Evolutionary conservation across 1,140 invertebrate species (phyloP).

Genomic region (Heliothis subflexa): DNA sequence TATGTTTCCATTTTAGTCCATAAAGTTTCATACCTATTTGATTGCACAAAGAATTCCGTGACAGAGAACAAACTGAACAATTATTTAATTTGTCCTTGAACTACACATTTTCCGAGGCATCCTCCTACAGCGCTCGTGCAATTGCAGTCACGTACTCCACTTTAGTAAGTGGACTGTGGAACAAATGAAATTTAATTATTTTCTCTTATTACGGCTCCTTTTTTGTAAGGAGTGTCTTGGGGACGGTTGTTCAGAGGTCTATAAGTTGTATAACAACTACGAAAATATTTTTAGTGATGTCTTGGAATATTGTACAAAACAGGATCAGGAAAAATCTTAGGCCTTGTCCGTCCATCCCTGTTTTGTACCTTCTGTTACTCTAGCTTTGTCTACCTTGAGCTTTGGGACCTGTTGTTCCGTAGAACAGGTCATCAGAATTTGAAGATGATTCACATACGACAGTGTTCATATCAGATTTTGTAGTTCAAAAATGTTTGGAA

Average conservation of each 20-base stretch:
- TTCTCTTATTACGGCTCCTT: constrained; percentile 1
- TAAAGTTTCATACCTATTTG: background rate
- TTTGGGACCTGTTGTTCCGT: too few species aligned
- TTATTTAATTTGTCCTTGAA: constrained; percentile 40
- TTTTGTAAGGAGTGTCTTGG: constrained; percentile 11
- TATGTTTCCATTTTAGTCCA: too few species aligned
- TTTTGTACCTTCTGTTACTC: too few species aligned
- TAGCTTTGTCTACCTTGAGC: too few species aligned
- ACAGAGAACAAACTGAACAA: constrained; percentile 13
- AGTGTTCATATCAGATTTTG: too few species aligned
- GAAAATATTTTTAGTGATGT: too few species aligned
- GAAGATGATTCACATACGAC: too few species aligned
- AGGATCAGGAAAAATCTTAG: too few species aligned
- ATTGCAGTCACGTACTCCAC: constrained; percentile 44
- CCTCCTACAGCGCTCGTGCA: background rate
- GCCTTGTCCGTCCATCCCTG: too few species aligned
- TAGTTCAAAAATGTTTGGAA: too few species aligned
- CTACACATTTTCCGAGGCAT: constrained; percentile 23
- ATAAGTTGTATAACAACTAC: background rate
- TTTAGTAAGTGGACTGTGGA: constrained; percentile 41
- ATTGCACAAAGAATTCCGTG: background rate
- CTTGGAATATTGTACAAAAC: too few species aligned
- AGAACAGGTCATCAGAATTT: too few species aligned
- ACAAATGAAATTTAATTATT: constrained; percentile 45
- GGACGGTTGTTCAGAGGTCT: background rate